These are phyloP conservation scores for Rutilus rutilus DNA, from an alignment of 2,113 vertebrate genomes.

Conservation along the genomic window DNA sequence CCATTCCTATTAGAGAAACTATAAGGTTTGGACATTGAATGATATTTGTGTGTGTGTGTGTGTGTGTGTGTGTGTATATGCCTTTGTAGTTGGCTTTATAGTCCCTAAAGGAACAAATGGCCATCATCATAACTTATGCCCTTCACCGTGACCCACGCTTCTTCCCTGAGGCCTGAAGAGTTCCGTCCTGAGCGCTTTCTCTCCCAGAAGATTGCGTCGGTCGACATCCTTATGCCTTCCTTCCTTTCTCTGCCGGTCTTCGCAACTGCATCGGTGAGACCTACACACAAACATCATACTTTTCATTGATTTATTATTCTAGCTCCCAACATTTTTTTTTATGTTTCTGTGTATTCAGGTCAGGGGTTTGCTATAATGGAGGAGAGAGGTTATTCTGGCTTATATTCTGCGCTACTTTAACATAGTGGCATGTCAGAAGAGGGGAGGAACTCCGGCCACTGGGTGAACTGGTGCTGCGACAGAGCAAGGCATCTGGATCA, in stretches of 20 bases:
- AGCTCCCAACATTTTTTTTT: background rate
- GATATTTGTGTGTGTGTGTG: background rate
- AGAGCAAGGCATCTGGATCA: slow-evolving; percentile 84
- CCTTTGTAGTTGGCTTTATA: slow-evolving; percentile 78
- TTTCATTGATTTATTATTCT: background rate
- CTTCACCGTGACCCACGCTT: slow-evolving; percentile 85
- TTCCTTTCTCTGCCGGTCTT: slow-evolving; percentile 94
- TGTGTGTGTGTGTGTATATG: too few species aligned
- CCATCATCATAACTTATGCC: slow-evolving; percentile 79
- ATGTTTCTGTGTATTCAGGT: slow-evolving; percentile 71
- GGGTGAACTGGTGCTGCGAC: slow-evolving; percentile 89
- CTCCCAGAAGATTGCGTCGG: slow-evolving; percentile 82
- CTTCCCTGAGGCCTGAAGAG: slow-evolving; percentile 88
- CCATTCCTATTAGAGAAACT: background rate
- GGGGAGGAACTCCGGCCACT: slow-evolving; percentile 80
- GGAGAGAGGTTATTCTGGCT: slow-evolving; percentile 87
- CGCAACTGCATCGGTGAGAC: slow-evolving; percentile 94
- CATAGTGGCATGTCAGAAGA: slow-evolving; percentile 82
- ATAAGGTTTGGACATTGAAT: background rate
- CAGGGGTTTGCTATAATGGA: slow-evolving; percentile 93
- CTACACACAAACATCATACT: background rate
- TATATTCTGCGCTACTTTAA: slow-evolving; percentile 83
- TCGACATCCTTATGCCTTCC: slow-evolving; percentile 83
- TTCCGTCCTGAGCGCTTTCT: slow-evolving; percentile 92
- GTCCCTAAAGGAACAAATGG: slow-evolving; percentile 79